These are phyloP conservation scores for Diorhabda sublineata DNA, from an alignment of 1,140 invertebrate genomes.

Conservation along the genomic window DNA sequence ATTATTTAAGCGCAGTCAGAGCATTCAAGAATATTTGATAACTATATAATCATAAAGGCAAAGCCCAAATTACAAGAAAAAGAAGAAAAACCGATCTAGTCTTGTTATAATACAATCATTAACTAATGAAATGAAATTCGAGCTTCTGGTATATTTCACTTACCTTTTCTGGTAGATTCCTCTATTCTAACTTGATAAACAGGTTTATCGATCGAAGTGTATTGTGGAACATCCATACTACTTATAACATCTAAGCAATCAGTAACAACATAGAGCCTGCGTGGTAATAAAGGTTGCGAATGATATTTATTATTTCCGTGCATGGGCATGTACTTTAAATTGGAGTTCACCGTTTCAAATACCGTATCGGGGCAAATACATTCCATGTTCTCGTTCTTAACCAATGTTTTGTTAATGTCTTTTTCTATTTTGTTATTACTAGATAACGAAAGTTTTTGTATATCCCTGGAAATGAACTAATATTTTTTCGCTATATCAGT, in stretches of 20 bases:
- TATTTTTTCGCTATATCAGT: too few species aligned
- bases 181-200: constrained; percentile 65
- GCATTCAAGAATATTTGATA: neutral
- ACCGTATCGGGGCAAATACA: constrained; percentile 38
- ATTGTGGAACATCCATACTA: constrained; percentile 55
- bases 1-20: neutral
- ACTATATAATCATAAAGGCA: neutral
- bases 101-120: neutral
- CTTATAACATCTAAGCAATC: constrained; percentile 72
- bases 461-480: constrained; percentile 31
- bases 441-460: constrained; percentile 19
- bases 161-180: constrained; percentile 44
- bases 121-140: neutral
- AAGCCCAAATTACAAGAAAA: neutral
- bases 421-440: constrained; percentile 29
- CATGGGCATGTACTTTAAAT: constrained; percentile 34
- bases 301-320: constrained; percentile 41
- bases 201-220: constrained; percentile 58
- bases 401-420: constrained; percentile 33
- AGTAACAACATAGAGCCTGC: constrained; percentile 65
- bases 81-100: neutral
- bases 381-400: constrained; percentile 35
- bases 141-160: neutral
- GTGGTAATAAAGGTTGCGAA: constrained; percentile 55
- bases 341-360: constrained; percentile 35